Base-by-base conservation (phyloP, 37 sponge, comb jelly and placozoan genomes). In the Chondrosia reniformis region DNA sequence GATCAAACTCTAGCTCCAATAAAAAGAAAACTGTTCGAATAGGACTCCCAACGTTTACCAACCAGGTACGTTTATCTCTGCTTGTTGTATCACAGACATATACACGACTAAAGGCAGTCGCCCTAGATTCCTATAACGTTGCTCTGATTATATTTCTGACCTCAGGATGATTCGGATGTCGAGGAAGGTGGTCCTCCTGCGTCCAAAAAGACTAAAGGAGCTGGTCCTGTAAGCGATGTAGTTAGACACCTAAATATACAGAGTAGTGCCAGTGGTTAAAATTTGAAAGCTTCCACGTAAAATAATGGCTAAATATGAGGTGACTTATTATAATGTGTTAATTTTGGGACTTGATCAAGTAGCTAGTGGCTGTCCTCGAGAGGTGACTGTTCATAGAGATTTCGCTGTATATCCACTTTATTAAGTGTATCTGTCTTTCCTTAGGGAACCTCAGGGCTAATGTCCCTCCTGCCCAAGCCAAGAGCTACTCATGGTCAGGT, bases 391-490 rank as follows among this genome's bases (percentile, higher is more conserved):
- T 49, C 52, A 49, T 10, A 49, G 15, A 49, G 52, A 19, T 10
- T 49, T 15, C 15, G 52, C 10, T 19, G 21, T 4, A n/a, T 7
- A 4, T 22, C 75, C 46, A 9, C 12, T 74, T 22, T 74, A 3
- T 74, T 46, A 37, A 28, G 42, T 22, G 9, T 69, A 36, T 69
- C 8, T 69, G 15, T 69, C 13, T 8, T 9, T 30, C 21, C 15
- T 28, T 36, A 45, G 54, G 44, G 76, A 7, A 65, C 81, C 19
- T 59, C 44, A 34, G 77, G 86, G 21, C 67, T 88, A 67, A 80
- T 87, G 59, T 76, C 85, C 7, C 46, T 88, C 30, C 86, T 88
- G 5, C 89, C 89, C 33, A 37, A 75, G 62, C 89, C 89, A 0
- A 88, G 8, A 5, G 61, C 17, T 30, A 59, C 17, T 13, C n/a